These are phyloP conservation scores for Psophia crepitans DNA, from an alignment of 2,113 vertebrate species.

Conservation along the genomic window DNA sequence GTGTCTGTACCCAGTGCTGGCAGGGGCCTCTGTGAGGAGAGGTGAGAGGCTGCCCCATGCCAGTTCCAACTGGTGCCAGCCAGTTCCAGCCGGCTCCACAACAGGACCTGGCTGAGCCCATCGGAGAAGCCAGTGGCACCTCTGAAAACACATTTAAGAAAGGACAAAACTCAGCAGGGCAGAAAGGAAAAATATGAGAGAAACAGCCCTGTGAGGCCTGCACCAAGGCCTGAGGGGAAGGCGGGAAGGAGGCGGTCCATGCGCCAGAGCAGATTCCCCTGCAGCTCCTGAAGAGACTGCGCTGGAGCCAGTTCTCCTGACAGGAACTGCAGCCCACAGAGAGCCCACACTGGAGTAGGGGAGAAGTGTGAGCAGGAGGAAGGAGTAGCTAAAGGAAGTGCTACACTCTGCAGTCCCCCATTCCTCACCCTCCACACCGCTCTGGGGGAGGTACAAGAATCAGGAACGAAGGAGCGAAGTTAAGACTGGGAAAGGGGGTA, in stretches of 20 bases:
- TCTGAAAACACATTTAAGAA: background rate
- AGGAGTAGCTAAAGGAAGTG: background rate
- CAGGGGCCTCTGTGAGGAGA: background rate
- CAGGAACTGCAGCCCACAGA: background rate
- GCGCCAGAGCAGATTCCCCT: no score
- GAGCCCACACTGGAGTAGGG: background rate
- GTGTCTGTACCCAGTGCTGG: rapidly evolving
- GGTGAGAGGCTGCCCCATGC: background rate
- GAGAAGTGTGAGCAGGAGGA: background rate
- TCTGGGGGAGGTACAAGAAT: background rate
- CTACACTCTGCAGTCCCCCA: background rate
- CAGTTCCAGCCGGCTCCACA: background rate
- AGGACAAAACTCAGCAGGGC: background rate
- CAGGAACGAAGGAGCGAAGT: rapidly evolving
- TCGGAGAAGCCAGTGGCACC: rapidly evolving
- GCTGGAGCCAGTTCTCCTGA: background rate
- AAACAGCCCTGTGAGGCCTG: background rate
- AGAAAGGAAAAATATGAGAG: background rate
- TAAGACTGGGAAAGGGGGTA: background rate
- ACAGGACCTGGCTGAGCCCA: background rate
- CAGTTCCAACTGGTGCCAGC: background rate
- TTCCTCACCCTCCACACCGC: rapidly evolving
- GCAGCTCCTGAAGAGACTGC: background rate
- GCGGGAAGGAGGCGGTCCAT: background rate
- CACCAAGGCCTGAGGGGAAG: background rate